Base-by-base conservation (phyloP, 2,888 invertebrate species). In the Phytoseiulus persimilis region DNA sequence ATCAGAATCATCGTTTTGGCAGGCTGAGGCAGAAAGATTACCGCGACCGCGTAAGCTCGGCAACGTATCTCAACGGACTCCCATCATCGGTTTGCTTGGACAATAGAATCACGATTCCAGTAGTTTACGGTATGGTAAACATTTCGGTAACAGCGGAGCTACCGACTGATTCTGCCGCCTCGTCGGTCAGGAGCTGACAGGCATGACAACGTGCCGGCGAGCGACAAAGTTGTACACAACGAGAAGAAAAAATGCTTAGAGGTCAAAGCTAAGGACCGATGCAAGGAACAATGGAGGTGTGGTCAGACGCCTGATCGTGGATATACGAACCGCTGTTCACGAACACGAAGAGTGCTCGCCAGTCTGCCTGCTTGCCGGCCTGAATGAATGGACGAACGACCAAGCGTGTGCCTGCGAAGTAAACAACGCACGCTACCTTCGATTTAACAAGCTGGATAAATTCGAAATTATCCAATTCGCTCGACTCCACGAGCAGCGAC, bases 221-320 rank as follows among this genome's bases (percentile, higher is more conserved):
- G 65, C 65, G 65, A 65, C 65, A 65, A 65, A 23, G 65, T 65
- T 65, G 65, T 14, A 65, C 65, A 65, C 65, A 65, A 65, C 65
- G 18, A 65, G 65, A 65, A 65, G 65, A 65, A 65, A 65, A 14
- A 65, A 14, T 65, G 65, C 65, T 65, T 65, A 65, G 65, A 65
- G 65, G 65, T 65, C 65, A 65, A 65, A 65, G 65, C 65, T 65
- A 65, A 65, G 65, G 65, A 65, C 65, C 65, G 28, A 65, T 65
- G 65, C 65, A 65, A 65, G 65, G 65, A 65, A 65, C 65, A 65
- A 65, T 65, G 65, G 65, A 65, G 65, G 65, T 65, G 65, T 65
- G 65, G 65, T 65, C 65, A 65, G 65, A 28, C 65, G 65, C 14
- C 65, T 28, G 65, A 65, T 65, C 65, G 65, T 65, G 65, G 65